Percentiles rank a stretch among this genome's conserved stretches.
phyloP scores from a whole-genome alignment of 2,888 invertebrate genomes.

The Scaeva pyrastri region DNA sequence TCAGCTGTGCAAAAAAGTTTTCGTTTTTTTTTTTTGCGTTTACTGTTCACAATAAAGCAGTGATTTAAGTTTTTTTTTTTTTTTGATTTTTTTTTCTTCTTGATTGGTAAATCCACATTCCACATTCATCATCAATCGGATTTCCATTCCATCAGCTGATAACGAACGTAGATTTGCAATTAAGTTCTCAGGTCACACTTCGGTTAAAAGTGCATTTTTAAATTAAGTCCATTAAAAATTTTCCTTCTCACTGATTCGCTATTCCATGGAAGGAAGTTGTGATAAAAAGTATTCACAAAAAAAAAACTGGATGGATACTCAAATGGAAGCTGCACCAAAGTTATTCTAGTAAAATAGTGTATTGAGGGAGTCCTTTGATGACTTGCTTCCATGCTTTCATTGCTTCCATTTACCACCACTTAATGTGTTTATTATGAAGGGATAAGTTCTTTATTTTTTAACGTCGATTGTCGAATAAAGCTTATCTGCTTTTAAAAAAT shows the following conservation, averaged over 20 bases:
- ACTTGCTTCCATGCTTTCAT: constrained; percentile 25
- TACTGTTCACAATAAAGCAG: constrained; percentile 44
- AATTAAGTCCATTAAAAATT: constrained; percentile 75
- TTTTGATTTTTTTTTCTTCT: constrained; percentile 8
- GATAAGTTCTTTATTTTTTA: constrained; percentile 24
- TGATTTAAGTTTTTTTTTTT: constrained; percentile 38
- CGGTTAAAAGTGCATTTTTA: constrained; percentile 71
- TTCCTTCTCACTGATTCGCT: constrained; percentile 66
- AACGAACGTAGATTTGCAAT: constrained; percentile 71
- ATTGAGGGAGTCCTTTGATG: constrained; percentile 60
- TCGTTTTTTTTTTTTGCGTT: constrained; percentile 10
- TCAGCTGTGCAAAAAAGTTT: constrained; percentile 14
- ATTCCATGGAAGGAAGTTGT: constrained; percentile 24
- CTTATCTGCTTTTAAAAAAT: constrained; percentile 53
- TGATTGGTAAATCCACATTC: constrained; percentile 35
- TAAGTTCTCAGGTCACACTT: constrained; percentile 75
- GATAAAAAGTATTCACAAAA: not conserved
- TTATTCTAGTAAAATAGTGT: constrained; percentile 35
- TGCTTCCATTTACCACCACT: constrained; percentile 62
- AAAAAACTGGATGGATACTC: not conserved
- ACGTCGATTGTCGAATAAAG: constrained; percentile 34
- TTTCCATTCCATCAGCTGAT: constrained; percentile 62
- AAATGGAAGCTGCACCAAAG: constrained; percentile 44
- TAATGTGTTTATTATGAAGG: constrained; percentile 64
- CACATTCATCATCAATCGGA: constrained; percentile 68